Evolutionary conservation across 2,888 invertebrate genomes (phyloP).

Genomic region (Rhynchonema sp.): DNA sequence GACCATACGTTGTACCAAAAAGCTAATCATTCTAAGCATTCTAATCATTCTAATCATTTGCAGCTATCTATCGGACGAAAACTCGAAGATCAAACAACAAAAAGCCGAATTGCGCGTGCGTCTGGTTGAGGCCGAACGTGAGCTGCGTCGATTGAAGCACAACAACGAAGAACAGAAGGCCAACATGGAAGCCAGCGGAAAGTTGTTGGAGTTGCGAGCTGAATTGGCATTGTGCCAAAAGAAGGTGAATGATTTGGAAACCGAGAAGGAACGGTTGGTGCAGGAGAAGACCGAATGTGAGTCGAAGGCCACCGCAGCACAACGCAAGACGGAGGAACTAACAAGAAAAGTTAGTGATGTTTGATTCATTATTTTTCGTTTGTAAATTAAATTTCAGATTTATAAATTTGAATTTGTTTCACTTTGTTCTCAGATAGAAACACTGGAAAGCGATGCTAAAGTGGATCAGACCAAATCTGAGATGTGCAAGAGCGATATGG

Average conservation of each 20-base stretch:
- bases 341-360: not conserved
- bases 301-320: not conserved
- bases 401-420: too few relatives aligned
- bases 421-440: not conserved
- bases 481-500: not conserved
- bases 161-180: not conserved
- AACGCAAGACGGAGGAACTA: not conserved
- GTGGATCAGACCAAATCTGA: not conserved
- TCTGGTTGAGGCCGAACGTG: not conserved
- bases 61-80: not conserved
- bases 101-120: not conserved
- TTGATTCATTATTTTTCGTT: too few relatives aligned
- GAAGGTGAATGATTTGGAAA: not conserved
- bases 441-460: not conserved
- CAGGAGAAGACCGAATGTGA: not conserved
- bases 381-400: too few relatives aligned
- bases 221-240: too few relatives aligned
- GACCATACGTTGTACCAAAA: too few relatives aligned
- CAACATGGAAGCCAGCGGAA: not conserved
- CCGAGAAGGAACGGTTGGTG: not conserved
- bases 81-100: not conserved
- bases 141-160: not conserved
- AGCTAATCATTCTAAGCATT: too few relatives aligned
- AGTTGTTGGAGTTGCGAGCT: not conserved
- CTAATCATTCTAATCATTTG: not conserved